Base-by-base conservation (phyloP, 2,888 invertebrate genomes). In the Hydropsyche betteni region DNA sequence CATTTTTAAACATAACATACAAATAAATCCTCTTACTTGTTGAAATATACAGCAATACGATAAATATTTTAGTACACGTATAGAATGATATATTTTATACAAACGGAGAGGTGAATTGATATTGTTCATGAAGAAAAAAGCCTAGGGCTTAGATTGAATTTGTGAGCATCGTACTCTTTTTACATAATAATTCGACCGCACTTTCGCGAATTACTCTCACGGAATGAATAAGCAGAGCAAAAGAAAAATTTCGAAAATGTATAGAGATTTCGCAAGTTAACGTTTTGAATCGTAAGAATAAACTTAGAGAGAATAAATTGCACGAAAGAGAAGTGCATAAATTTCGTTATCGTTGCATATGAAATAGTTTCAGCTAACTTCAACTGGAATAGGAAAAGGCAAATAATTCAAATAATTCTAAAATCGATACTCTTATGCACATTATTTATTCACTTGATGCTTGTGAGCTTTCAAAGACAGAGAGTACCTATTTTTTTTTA, bases 151-250 rank as follows among this genome's bases (percentile, higher is more conserved):
- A 55, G 5, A 36, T 34, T 64, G 64, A 10, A 12, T 64, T 36
- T 36, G 24, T 36, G 33, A 64, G 34, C 8, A 24, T 64, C 34
- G n/a, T 64, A 16, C 16, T 55, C 55, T 55, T 55, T 55, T 16
- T 14, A 55, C 36, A 34, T 64, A 64, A 64, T 64, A 64, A 64
- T 64, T 64, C 36, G 10, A 36, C 33, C 64, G 34, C 64, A 64
- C 36, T 64, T 64, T 34, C 7, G 3, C 10, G 36, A 34, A 33
- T 64, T 36, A 16, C 12, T 14, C 14, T n/a, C 6, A n/a, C 55
- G 16, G 16, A 55, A 12, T 55, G 55, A 14, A 55, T 16, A 55
- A 64, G 34, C 24, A 36, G 34, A 33, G 36, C 24, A n/a, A n/a
- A 64, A n/a, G 34, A 33, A 34, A 64, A 64, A 34, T 33, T 36